Evolutionary conservation across 2,888 invertebrate genomes (phyloP).

Genomic region (Neria commutata): DNA sequence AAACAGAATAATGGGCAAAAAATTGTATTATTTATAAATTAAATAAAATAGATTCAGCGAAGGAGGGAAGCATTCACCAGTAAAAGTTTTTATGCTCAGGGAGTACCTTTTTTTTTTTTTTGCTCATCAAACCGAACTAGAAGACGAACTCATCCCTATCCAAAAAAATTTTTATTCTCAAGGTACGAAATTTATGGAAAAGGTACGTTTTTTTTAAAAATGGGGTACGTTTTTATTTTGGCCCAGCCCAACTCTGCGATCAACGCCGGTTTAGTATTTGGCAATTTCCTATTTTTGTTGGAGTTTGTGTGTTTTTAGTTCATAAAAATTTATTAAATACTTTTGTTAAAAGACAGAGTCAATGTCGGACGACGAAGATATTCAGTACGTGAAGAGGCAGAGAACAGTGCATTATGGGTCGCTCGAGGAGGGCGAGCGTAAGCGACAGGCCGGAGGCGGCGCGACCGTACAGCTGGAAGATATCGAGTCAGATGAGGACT

Average conservation of each 20-base stretch:
- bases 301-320: neutral
- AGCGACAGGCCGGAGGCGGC: constrained; percentile 63
- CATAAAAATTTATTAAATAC: constrained; percentile 42
- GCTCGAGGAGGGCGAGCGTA: constrained; percentile 82
- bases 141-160: too few species aligned
- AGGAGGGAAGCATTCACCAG: too few species aligned
- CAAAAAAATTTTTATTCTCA: too few species aligned
- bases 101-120: too few species aligned
- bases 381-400: constrained; percentile 74
- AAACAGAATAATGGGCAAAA: too few species aligned
- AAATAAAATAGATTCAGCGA: too few species aligned
- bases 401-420: constrained; percentile 89
- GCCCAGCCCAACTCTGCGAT: neutral
- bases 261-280: neutral
- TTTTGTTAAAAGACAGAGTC: constrained; percentile 14
- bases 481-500: constrained; percentile 68
- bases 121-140: too few species aligned
- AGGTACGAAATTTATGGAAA: too few species aligned
- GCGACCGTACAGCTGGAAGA: constrained; percentile 59
- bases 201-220: neutral
- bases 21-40: too few species aligned
- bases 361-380: constrained; percentile 84
- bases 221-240: neutral
- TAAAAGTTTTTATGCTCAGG: too few species aligned
- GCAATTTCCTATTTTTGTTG: neutral